phyloP scores from a whole-genome alignment of 1,140 invertebrate genomes.

The Drosophila sturtevanti region DNA sequence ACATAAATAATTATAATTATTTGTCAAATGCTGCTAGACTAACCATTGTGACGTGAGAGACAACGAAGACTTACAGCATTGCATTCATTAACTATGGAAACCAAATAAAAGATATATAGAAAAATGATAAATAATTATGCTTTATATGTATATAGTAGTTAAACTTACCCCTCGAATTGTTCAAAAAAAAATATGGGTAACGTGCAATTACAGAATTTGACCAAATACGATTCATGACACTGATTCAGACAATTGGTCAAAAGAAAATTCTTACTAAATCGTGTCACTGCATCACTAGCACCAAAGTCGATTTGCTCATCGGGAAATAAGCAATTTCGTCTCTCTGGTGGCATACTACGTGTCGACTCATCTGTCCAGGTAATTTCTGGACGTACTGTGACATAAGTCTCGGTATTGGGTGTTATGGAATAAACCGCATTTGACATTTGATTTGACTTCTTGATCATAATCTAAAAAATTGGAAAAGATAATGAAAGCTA shows the following conservation, averaged over 20 bases:
- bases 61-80: conserved; percentile 56
- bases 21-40: conserved; percentile 1
- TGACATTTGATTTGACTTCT: conserved; percentile 57
- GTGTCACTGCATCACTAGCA: conserved; percentile 32
- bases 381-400: conserved; percentile 62
- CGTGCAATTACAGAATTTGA: conserved; percentile 68
- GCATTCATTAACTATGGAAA: conserved; percentile 51
- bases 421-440: conserved; percentile 63
- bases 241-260: conserved; percentile 61
- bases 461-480: conserved; percentile 62
- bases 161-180: conserved; percentile 43
- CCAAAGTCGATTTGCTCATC: conserved; percentile 58
- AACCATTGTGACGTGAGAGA: conserved; percentile 64
- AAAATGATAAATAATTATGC: conserved; percentile 6
- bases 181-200: conserved; percentile 65
- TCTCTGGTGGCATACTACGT: conserved; percentile 38
- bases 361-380: conserved; percentile 62
- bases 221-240: conserved; percentile 69
- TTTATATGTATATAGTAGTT: no score
- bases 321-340: conserved; percentile 60
- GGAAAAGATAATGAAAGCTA: not conserved
- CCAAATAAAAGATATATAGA: not conserved
- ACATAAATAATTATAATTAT: not conserved
- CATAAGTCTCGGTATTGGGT: conserved; percentile 67
- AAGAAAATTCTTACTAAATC: conserved; percentile 35